Evolutionary conservation across 2,888 invertebrate genomes (phyloP), one percentile per base, ranked within the genome.

Genomic region (Hemaris fuciformis): DNA sequence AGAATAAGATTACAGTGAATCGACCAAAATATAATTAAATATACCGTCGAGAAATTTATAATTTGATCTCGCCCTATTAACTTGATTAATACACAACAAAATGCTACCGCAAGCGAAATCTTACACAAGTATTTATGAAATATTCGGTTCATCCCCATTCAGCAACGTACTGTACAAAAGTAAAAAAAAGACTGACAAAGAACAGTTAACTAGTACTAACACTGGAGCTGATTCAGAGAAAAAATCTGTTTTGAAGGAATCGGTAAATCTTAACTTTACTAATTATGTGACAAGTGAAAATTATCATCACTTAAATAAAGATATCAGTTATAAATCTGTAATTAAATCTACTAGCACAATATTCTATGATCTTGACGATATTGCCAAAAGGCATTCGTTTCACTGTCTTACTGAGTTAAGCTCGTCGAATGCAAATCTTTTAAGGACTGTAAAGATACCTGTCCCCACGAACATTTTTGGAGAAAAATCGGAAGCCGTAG

Each of bases 291-390:
- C 85, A 6, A 77, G 77, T 73, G 90, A 90, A 73, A 80, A 73
- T 20, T 85, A 79, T 66, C 75, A 88, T 58, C 63, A 65, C 43
- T 63, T 85, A n/a, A 81, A 84, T 63, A 80, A 71, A 65, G 71
- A 73, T 2, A 61, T 60, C 3, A 85, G 84, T 57, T 69, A 67
- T 45, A 83, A 73, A 64, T 78, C 75, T 27, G 20, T 84, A 3
- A 64, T 73, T 18, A 74, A 66, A 27, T 90, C 91, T 7, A 80
- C 79, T 1, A 91, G 90, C 66, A 91, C 89, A 8, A 73, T 89
- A 66, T 91, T 89, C 66, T 91, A 80, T 60, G 90, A 91, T 74
- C 74, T 91, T 61, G 91, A 91, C 64, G 82, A 84, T 18, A 73
- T 89, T 63, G 81, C 81, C 7, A 88, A 86, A 70, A 81, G 83